Evolutionary conservation across 2,797 vertebrate genomes (phyloP).

Genomic region (Falco columbarius): DNA sequence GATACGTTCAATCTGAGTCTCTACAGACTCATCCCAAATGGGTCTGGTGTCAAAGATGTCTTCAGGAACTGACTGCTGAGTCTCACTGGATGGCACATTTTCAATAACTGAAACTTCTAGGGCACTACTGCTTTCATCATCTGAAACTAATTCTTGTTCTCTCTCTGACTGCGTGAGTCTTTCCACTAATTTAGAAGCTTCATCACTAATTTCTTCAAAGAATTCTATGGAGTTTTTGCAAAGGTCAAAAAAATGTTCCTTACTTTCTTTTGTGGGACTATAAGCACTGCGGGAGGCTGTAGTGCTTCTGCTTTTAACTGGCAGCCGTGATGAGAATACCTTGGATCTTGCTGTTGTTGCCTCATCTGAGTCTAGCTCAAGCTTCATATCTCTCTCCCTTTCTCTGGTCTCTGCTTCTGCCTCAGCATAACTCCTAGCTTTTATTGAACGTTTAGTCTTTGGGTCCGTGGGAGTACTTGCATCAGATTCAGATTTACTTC

Average conservation of each 20-base stretch:
- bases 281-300: constrained; percentile 66
- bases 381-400: constrained; percentile 63
- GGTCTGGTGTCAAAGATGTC: constrained; percentile 97
- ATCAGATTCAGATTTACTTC: constrained; percentile 93
- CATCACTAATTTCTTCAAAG: constrained; percentile 95
- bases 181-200: constrained; percentile 95
- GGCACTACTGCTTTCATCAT: constrained; percentile 93
- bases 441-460: constrained; percentile 82
- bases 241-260: constrained; percentile 82
- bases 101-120: constrained; percentile 94
- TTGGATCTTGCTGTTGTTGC: constrained; percentile 80
- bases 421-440: constrained; percentile 89
- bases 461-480: constrained; percentile 79
- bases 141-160: constrained; percentile 89
- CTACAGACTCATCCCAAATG: constrained; percentile 97
- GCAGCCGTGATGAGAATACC: constrained; percentile 89
- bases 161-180: constrained; percentile 91
- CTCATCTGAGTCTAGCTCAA: constrained; percentile 79
- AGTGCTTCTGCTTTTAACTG: constrained; percentile 86
- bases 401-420: constrained; percentile 79
- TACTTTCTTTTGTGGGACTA: constrained; percentile 84
- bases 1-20: constrained; percentile 99
- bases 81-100: constrained; percentile 88
- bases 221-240: constrained; percentile 90
- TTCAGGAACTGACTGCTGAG: constrained; percentile 91